Conservation (phyloP, 2,797 vertebrate species). For the Clamator glandarius region DNA sequence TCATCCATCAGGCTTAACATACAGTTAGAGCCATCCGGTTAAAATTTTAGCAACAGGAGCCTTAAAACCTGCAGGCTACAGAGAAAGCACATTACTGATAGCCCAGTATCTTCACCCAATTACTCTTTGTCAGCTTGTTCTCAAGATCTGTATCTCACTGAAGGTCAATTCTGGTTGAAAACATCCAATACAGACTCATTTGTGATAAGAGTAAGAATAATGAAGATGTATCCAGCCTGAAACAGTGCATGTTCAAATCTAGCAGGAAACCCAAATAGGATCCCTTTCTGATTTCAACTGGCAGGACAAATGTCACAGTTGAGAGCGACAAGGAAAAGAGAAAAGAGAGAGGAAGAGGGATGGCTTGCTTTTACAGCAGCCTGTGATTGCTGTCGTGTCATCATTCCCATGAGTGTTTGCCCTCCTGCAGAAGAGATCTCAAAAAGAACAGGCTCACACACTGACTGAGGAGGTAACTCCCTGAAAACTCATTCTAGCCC, state of each 20-base stretch:
- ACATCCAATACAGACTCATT: constrained; percentile 58
- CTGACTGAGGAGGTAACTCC: neutral
- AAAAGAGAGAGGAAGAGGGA: neutral
- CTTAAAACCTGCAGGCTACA: constrained; percentile 62
- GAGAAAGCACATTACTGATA: constrained; percentile 33
- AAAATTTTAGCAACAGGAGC: constrained; percentile 53
- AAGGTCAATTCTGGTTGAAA: constrained; percentile 66
- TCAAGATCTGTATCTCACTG: constrained; percentile 42
- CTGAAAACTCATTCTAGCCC: neutral
- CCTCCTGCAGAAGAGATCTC: neutral
- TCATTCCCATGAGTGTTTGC: neutral
- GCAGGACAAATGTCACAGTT: constrained; percentile 17
- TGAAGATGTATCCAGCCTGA: neutral
- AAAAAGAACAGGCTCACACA: neutral
- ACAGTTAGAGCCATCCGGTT: constrained; percentile 32
- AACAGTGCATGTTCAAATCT: neutral
- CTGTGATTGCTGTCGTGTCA: neutral
- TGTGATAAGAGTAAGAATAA: constrained; percentile 50
- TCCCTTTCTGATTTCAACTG: constrained; percentile 3
- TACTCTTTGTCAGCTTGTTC: constrained; percentile 64
- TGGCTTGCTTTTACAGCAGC: neutral
- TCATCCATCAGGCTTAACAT: constrained; percentile 31
- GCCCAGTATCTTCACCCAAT: constrained; percentile 51
- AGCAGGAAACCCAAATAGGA: constrained; percentile 20
- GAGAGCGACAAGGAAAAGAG: constrained; percentile 8